Evolutionary conservation across 1,140 invertebrate genomes (phyloP), one percentile per base, ranked within the genome.

Genomic region (Wiebesia pumilae): DNA sequence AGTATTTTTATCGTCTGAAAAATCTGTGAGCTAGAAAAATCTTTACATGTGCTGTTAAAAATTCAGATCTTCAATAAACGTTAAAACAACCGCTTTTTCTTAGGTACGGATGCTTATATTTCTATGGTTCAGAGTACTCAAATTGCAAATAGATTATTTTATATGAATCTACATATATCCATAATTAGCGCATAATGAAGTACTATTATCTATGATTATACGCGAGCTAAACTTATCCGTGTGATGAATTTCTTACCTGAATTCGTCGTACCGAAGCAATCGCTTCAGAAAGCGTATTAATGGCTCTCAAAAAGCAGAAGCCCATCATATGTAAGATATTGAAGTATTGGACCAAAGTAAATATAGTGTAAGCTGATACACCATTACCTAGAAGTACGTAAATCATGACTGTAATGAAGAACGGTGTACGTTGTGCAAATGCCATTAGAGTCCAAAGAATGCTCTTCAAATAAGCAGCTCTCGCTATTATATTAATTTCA

Each of bases 341-440:
- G 90, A 96, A 96, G 88, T 97, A 95, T 84, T 96, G 95, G 51
- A 96, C 95, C 83, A 96, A 94, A 6, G 96, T 96, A 91, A 97
- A 97, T 12, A 97, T 96, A 89, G 95, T 95, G 84, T 96, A 95
- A 0, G 96, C 95, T 1, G 95, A 95, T 84, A 97, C 94, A 14
- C 92, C 90, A 30, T 96, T 95, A 3, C 95, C 95, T 73, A 95
- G 90, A 62, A 96, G 90, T 85, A 97, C 95, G 86, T 95, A 97
- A 1, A 95, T 93, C 81, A 97, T 92, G 71, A 97, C 93, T 9
- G 96, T 96, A 24, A 97, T 92, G 90, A 95, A 97, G 27, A 97
- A 92, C 35, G 97, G 96, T 69, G 96, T 94, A 81, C 97, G 94
- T 88, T 97, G 95, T 0, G 95, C 96, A 88, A 96, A 96, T 19